A percentile compares a stretch with the other conserved stretches of the same genome.
phyloP scores from a whole-genome alignment of 2,113 vertebrate genomes.

The Phylloscopus trochilus region DNA sequence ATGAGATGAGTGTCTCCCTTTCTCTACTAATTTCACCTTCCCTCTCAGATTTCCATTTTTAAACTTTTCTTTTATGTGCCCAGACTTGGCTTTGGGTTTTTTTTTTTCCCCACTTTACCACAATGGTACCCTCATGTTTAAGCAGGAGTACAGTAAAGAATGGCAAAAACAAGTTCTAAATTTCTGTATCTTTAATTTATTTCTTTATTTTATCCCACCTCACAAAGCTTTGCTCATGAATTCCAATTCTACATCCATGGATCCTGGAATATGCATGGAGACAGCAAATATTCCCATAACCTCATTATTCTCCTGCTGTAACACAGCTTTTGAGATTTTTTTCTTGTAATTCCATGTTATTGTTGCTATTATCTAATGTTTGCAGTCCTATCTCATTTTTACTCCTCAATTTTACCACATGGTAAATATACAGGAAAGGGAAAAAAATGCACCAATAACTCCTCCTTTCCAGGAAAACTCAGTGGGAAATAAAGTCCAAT shows the following conservation, averaged over 20 bases:
- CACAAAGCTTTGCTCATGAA: background rate
- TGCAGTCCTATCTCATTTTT: background rate
- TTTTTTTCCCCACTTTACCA: fast-evolving
- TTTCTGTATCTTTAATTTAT: background rate
- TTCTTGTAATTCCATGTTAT: background rate
- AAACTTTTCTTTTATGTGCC: background rate
- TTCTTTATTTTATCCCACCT: background rate
- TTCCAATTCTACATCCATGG: background rate
- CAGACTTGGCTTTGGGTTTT: background rate
- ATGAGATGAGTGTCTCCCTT: fast-evolving
- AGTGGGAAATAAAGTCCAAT: background rate
- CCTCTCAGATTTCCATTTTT: background rate
- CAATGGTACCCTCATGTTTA: background rate
- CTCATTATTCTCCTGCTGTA: background rate
- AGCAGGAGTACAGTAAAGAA: background rate
- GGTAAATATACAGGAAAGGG: background rate
- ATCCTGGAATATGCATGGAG: background rate
- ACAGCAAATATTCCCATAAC: background rate
- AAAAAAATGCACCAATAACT: background rate
- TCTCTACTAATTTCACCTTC: background rate
- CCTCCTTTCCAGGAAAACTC: background rate
- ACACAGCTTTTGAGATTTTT: background rate
- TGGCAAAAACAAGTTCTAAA: background rate
- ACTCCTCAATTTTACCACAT: background rate
- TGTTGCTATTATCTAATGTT: background rate